Base-by-base conservation (phyloP, 2,888 invertebrate genomes). In the Nemoura dubitans region DNA sequence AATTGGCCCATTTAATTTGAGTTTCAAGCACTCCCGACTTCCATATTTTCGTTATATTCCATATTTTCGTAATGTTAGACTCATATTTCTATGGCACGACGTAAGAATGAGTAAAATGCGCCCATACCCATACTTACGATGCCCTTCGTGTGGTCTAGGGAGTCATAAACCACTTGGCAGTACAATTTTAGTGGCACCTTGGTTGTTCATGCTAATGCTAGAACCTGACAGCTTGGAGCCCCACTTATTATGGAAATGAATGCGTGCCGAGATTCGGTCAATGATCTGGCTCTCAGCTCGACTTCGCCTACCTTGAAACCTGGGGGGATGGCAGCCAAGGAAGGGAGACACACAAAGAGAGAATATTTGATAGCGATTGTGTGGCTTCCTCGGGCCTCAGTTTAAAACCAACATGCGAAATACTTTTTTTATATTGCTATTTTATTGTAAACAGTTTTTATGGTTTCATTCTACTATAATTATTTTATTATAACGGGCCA, bases 221-320 rank as follows among this genome's bases (percentile, higher is more conserved):
- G 5, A 78, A 78, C 78, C 78, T 78, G 78, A 27, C 78, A 27
- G 28, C 78, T 27, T 6, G 78, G 28, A 78, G 78, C 78, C 26
- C 78, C 78, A 78, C 78, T 27, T 78, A 78, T 78, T 14, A 78
- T 78, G 78, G 10, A 78, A 78, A 78, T 78, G 28, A 78, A 78
- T 78, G 78, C 28, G 78, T 78, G 78, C 78, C 26, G 78, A 78
- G 78, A 27, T 26, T 26, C 26, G 78, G 78, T 78, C 78, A 78
- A 27, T 78, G 78, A 10, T 27, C 78, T 78, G 26, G 28, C 78
- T 26, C 28, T 26, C 59, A 59, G 59, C 59, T 59, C 21, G 59
- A 1, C 21, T 59, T 59, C 21, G 59, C 21, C 21, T 59, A 14
- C 59, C 59, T 59, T 59, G 59, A 59, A 21, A 7, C 14, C 59